Conservation (phyloP, 2,888 invertebrate genomes). For the Schizaphis graminum region DNA sequence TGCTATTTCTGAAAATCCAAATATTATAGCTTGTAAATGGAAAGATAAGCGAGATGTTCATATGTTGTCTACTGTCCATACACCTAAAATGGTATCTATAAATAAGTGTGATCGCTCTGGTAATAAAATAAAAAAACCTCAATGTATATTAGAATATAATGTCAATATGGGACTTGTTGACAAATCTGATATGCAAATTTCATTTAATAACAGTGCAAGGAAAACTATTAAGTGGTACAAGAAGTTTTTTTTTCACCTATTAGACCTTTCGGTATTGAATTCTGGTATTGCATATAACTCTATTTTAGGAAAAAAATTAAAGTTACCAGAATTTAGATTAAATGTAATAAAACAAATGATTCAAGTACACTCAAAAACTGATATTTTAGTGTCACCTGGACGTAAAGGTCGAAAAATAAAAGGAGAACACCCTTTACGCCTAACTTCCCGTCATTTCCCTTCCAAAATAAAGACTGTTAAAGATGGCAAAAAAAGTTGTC, state of each 20-base stretch:
- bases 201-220: background rate
- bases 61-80: conserved; percentile 55
- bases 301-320: background rate
- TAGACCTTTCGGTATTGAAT: conserved; percentile 34
- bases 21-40: conserved; percentile 57
- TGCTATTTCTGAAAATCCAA: conserved; percentile 43
- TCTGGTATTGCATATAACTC: background rate
- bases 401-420: background rate
- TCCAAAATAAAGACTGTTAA: conserved; percentile 12
- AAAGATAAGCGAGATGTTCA: conserved; percentile 61
- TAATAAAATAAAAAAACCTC: conserved; percentile 15
- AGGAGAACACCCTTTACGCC: background rate
- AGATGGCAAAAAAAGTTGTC: background rate
- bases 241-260: conserved; percentile 27
- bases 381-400: background rate
- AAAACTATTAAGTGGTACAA: background rate
- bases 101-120: background rate
- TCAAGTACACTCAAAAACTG: background rate
- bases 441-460: conserved; percentile 34
- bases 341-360: conserved; percentile 25
- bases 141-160: conserved; percentile 32
- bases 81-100: background rate
- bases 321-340: conserved; percentile 19
- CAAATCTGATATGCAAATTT: conserved; percentile 8
- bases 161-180: conserved; percentile 29